Evolutionary conservation across 1,140 invertebrate genomes (phyloP).

Genomic region (Lordiphosa collinella): DNA sequence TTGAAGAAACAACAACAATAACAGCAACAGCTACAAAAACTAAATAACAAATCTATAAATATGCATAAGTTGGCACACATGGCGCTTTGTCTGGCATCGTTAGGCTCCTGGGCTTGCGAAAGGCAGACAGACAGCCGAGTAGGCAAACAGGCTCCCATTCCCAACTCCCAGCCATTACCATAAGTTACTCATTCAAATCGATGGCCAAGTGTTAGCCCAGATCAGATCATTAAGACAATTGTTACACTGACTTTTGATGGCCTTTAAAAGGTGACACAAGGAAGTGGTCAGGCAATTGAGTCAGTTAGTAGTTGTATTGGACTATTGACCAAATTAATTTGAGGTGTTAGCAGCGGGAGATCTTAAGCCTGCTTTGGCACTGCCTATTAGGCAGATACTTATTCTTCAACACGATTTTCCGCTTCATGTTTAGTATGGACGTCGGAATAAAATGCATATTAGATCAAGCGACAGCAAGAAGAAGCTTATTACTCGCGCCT

Average conservation of each 20-base stretch:
- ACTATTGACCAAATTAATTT: no score
- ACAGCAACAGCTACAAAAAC: not conserved
- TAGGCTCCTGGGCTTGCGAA: constrained; percentile 4
- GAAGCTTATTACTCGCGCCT: no score
- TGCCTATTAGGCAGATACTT: no score
- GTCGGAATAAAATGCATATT: no score
- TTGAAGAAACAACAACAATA: not conserved
- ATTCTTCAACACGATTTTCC: no score
- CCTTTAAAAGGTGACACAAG: no score
- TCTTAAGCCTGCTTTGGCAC: no score
- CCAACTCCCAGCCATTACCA: not conserved
- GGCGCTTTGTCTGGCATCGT: constrained; percentile 2
- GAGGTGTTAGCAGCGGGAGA: no score
- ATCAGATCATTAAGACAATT: not conserved
- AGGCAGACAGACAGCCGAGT: not conserved
- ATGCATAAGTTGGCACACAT: constrained; percentile 16
- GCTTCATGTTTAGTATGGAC: no score
- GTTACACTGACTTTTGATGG: not conserved
- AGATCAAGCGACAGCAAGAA: no score
- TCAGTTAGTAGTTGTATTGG: no score
- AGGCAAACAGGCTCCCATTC: not conserved
- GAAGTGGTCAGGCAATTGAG: no score
- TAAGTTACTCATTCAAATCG: not conserved
- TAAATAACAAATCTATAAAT: constrained; percentile 13
- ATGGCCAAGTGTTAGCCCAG: constrained; percentile 3